These are phyloP conservation scores for Sebastes diaconus DNA, from an alignment of 2,797 vertebrate genomes.

Conservation along the genomic window DNA sequence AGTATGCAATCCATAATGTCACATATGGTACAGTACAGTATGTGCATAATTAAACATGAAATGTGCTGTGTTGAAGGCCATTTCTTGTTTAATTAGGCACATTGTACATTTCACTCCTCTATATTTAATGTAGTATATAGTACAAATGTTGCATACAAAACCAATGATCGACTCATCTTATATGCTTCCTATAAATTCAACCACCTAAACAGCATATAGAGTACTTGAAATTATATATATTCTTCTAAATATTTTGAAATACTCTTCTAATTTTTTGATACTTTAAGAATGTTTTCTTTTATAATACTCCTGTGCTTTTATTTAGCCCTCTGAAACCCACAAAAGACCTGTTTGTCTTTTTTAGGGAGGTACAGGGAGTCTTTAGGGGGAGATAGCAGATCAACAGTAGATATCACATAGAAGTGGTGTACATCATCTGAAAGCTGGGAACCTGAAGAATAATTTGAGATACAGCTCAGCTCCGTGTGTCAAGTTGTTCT, in stretches of 20 bases:
- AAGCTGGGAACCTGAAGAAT: too few relatives aligned
- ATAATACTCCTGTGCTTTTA: neutral
- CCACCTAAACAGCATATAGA: neutral
- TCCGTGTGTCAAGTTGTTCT: too few relatives aligned
- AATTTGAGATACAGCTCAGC: too few relatives aligned
- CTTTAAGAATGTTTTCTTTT: neutral
- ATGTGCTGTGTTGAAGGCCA: neutral
- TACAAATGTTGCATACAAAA: neutral
- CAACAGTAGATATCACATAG: too few relatives aligned
- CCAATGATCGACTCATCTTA: neutral
- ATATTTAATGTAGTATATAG: too few relatives aligned
- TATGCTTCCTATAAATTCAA: neutral
- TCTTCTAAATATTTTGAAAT: neutral
- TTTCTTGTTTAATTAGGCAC: too few relatives aligned
- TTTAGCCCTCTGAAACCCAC: neutral
- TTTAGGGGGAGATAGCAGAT: too few relatives aligned
- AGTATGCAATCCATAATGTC: neutral
- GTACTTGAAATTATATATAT: neutral
- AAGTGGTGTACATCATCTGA: too few relatives aligned
- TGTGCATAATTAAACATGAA: neutral
- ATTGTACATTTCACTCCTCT: too few relatives aligned
- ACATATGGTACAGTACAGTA: neutral
- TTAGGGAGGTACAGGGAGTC: too few relatives aligned
- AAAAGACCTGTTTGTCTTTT: too few relatives aligned
- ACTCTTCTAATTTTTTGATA: too few relatives aligned